Evolutionary conservation across 2,113 vertebrate species (phyloP).

Genomic region (Balaeniceps rex): DNA sequence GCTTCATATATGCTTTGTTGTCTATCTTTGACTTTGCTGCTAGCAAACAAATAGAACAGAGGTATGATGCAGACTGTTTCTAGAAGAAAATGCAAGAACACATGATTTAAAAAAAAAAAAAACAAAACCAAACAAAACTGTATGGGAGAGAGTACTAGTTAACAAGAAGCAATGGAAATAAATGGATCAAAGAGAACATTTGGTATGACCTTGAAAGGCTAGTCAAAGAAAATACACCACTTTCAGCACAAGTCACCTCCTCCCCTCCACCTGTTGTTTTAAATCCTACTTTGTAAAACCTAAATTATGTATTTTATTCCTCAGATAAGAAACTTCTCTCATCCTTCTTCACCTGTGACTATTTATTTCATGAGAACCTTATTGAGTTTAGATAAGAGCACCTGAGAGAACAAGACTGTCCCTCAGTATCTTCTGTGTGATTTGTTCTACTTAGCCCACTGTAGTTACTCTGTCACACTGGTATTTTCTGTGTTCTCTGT

Average conservation of each 20-base stretch:
- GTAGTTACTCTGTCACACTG: background rate
- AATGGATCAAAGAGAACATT: background rate
- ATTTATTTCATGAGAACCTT: background rate
- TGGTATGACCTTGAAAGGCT: background rate
- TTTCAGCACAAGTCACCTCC: background rate
- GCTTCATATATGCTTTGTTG: background rate
- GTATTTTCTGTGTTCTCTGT: background rate
- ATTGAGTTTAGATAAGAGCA: background rate
- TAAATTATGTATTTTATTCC: background rate
- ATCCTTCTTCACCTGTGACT: background rate
- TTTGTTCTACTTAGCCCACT: background rate
- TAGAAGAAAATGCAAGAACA: background rate
- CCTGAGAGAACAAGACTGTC: background rate
- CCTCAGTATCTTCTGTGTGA: background rate
- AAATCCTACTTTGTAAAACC: background rate
- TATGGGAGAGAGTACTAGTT: background rate
- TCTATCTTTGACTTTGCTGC: background rate
- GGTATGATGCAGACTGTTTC: background rate
- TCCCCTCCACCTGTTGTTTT: background rate
- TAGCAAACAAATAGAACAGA: background rate
- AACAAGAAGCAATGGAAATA: background rate
- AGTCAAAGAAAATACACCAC: background rate
- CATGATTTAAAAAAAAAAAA: background rate
- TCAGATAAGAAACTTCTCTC: background rate
- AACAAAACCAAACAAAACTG: background rate